A percentile compares a stretch with the other conserved stretches of the same genome.
Evolutionary conservation across 64 coral and sea anemone species (phyloP).

Genomic region (Porites lutea): DNA sequence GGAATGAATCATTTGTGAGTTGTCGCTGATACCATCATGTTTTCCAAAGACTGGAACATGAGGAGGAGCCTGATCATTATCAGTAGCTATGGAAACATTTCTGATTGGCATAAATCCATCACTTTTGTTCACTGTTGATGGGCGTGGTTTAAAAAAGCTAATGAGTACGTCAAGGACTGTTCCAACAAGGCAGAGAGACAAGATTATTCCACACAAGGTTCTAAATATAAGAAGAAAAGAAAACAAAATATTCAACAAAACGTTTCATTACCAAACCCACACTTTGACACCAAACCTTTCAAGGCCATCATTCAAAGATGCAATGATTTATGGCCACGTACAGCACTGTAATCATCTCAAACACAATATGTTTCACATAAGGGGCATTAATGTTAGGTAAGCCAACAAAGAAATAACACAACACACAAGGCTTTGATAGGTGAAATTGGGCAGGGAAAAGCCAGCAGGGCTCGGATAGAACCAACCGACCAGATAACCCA

Average conservation of each 20-base stretch:
- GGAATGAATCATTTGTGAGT: background rate
- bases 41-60: background rate
- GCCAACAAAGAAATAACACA: too few species aligned
- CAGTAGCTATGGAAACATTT: background rate
- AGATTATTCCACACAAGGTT: slow-evolving; percentile 50
- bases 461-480: too few species aligned
- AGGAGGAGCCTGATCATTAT: background rate
- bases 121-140: background rate
- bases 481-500: too few species aligned
- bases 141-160: background rate
- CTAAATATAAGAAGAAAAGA: background rate
- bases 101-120: slow-evolving; percentile 3
- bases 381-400: too few species aligned
- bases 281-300: background rate
- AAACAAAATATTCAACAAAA: background rate
- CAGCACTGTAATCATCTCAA: too few species aligned
- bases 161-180: slow-evolving; percentile 54
- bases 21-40: background rate
- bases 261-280: background rate
- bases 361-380: too few species aligned
- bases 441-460: too few species aligned
- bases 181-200: slow-evolving; percentile 65
- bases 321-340: too few species aligned
- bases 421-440: too few species aligned
- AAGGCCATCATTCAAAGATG: background rate